These are phyloP conservation scores for Pseudorectes ferrugineus DNA, from an alignment of 2,113 vertebrate species.

Conservation along the genomic window DNA sequence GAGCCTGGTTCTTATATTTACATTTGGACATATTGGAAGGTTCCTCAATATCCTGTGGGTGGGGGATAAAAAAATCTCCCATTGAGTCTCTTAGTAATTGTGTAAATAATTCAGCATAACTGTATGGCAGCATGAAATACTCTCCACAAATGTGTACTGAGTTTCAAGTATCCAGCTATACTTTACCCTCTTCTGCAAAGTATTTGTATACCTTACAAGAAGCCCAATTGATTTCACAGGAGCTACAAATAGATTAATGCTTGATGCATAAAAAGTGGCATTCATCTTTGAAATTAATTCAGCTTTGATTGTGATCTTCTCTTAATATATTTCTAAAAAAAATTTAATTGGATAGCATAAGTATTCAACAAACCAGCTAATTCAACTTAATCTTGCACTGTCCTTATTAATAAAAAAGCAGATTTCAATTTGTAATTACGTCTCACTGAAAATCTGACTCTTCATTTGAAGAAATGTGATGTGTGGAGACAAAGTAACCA, in stretches of 20 bases:
- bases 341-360: background rate
- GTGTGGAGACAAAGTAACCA: background rate
- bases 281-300: conserved; percentile 4
- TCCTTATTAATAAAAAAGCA: background rate
- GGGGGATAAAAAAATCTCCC: background rate
- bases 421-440: conserved; percentile 4
- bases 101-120: background rate
- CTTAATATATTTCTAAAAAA: background rate
- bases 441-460: background rate
- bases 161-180: background rate
- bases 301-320: conserved; percentile 28
- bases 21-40: background rate
- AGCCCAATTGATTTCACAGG: background rate
- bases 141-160: background rate
- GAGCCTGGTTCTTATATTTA: background rate
- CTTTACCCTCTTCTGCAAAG: background rate
- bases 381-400: conserved; percentile 10
- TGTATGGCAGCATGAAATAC: background rate
- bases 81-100: background rate
- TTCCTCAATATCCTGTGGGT: background rate
- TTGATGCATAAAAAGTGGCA: background rate
- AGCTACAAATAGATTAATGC: background rate
- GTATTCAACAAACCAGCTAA: conserved; percentile 8
- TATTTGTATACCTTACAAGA: background rate
- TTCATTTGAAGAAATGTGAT: background rate